Conservation (phyloP, 2,888 invertebrate genomes). For the Dugesia japonica region DNA sequence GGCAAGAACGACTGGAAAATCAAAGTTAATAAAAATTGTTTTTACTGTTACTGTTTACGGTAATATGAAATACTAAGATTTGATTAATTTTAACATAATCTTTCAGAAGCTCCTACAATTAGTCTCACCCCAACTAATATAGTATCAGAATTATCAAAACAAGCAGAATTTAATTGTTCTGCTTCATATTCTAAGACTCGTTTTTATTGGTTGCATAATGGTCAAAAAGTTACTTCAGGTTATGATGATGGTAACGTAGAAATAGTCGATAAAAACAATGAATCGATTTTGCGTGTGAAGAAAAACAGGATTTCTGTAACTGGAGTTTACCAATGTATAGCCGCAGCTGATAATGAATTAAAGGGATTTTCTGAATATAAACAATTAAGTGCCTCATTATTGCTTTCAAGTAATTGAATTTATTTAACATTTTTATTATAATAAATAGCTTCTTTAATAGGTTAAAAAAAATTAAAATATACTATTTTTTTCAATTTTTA, state of each 20-base stretch:
- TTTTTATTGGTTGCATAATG: conserved; percentile 1
- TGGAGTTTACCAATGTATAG: background rate
- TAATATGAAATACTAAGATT: background rate
- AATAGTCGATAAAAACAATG: background rate
- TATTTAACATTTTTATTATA: too few species aligned
- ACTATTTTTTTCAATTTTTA: too few species aligned
- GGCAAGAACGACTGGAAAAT: background rate
- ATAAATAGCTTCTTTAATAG: too few species aligned
- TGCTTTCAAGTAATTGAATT: background rate
- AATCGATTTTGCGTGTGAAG: background rate
- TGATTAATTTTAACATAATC: background rate
- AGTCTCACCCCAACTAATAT: background rate
- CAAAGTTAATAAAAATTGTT: background rate
- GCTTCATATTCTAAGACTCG: background rate
- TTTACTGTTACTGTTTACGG: background rate
- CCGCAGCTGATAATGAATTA: background rate
- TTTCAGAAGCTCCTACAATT: background rate
- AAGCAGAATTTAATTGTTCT: background rate
- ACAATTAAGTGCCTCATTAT: background rate
- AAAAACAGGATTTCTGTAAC: background rate
- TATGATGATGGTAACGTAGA: background rate
- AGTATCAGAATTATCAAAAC: background rate
- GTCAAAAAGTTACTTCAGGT: background rate
- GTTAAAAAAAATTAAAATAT: too few species aligned
- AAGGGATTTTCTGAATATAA: background rate